Conservation (phyloP, 2,113 vertebrate species). For the Lophochroa leadbeateri region DNA sequence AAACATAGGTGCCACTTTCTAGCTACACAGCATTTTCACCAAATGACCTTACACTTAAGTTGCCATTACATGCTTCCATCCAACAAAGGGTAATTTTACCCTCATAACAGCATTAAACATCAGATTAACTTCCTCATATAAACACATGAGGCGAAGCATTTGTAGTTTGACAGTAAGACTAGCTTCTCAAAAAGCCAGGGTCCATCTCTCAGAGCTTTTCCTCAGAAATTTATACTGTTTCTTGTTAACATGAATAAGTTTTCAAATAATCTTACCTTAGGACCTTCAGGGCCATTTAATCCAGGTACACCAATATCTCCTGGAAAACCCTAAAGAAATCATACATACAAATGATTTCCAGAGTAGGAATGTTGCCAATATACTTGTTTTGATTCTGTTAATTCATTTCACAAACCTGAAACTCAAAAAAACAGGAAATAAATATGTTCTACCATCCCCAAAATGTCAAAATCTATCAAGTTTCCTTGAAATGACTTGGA, state of each 20-base stretch:
- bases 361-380: not conserved
- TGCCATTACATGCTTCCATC: not conserved
- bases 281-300: constrained; percentile 91
- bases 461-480: not conserved
- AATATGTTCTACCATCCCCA: not conserved
- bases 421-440: not conserved
- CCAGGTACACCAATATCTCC: constrained; percentile 96
- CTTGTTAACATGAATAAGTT: not conserved
- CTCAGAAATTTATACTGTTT: not conserved
- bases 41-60: not conserved
- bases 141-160: not conserved
- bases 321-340: constrained; percentile 89
- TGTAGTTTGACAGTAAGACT: not conserved
- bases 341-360: not conserved
- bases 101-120: not conserved
- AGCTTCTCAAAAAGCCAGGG: not conserved
- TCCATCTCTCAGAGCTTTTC: not conserved
- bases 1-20: not conserved
- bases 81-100: not conserved
- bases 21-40: not conserved
- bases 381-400: not conserved
- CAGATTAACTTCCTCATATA: not conserved
- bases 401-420: constrained; percentile 29
- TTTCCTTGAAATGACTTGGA: not conserved
- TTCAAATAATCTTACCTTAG: constrained; percentile 83